Evolutionary conservation across 2,888 invertebrate genomes (phyloP), one percentile per base, ranked within the genome.

Genomic region (Drosophila monieri): DNA sequence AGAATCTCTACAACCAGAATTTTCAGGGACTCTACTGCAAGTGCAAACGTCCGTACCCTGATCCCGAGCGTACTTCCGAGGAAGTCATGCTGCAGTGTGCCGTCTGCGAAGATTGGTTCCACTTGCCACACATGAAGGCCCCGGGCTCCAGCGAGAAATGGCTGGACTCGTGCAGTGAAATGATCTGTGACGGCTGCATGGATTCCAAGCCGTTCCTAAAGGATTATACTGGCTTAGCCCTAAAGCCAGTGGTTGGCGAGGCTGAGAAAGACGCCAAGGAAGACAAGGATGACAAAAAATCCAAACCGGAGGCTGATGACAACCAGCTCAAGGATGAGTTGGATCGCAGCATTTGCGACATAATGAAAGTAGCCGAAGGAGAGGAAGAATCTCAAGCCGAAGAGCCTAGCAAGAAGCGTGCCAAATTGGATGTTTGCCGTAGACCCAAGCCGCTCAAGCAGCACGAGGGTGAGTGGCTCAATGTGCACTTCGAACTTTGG

Each of bases 91-190:
- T 98, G 51, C 99, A 99, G 90, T 99, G 99, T 89, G 93, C 96
- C 46, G 92, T 98, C 56, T 99, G 99, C 91, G 99, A 99, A 91
- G 99, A 99, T 91, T 99, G 99, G 99, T 97, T 95, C 85, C 99
- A 99, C 92, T 94, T 95, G 25, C 91, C 95, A 78, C 97, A 97
- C 90, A 92, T 97, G 72, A 58, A 80, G 47, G 76, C 73, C 0
- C 71, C 88, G 0, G 46, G 67, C 0, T 90, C 92, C 52, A 92
- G 93, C 47, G 94, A 94, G 18, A 91, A 93, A 8, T 64, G 88
- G 23, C 93, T 95, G 10, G 91, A 93, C 27, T 93, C 93, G 46
- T 96, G 94, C 89, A 93, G 94, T 54, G 98, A 98, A 93, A 95
- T 98, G 95, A 94, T 96, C 55, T 98, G 98, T 90, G 94, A 94